Evolutionary conservation across 92 coral and sea anemone genomes (phyloP).

Genomic region (Epizoanthus stellaris): DNA sequence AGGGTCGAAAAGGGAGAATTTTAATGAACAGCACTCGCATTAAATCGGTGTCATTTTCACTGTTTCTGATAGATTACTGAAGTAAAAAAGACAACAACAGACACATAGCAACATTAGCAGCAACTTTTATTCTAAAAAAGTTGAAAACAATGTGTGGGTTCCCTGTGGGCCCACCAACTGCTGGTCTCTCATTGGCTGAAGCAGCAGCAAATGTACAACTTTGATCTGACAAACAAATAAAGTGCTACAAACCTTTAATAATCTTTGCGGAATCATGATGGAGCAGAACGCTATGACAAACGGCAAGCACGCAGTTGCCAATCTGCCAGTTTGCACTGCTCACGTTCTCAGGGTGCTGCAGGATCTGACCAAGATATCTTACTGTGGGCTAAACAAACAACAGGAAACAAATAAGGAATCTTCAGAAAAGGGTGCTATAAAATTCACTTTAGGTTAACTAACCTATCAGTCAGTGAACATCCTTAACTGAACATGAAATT

Average conservation of each 20-base stretch:
- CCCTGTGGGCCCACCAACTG: not conserved
- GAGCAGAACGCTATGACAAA: conserved; percentile 88
- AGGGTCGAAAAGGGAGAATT: too few species aligned
- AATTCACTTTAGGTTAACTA: too few species aligned
- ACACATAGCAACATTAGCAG: too few species aligned
- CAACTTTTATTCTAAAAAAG: too few species aligned
- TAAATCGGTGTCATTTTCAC: too few species aligned
- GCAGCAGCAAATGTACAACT: not conserved
- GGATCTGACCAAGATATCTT: conserved; percentile 80
- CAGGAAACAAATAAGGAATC: not conserved
- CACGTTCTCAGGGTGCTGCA: conserved; percentile 71
- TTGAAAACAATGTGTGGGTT: too few species aligned
- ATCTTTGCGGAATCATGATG: conserved; percentile 87
- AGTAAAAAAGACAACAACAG: too few species aligned
- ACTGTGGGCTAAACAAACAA: conserved; percentile 73
- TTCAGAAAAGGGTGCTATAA: too few species aligned
- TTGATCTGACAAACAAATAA: not conserved
- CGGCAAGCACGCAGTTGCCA: conserved; percentile 92
- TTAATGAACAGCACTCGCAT: too few species aligned
- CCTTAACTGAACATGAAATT: too few species aligned
- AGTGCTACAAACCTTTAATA: conserved; percentile 58
- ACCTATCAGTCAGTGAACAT: too few species aligned
- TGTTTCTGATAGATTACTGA: too few species aligned
- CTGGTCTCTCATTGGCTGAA: not conserved
- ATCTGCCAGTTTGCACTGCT: conserved; percentile 75